These are phyloP conservation scores for Chrysaora quinquecirrha DNA, from an alignment of 30 jellyfish, hydroid and myxozoan genomes.

Conservation along the genomic window DNA sequence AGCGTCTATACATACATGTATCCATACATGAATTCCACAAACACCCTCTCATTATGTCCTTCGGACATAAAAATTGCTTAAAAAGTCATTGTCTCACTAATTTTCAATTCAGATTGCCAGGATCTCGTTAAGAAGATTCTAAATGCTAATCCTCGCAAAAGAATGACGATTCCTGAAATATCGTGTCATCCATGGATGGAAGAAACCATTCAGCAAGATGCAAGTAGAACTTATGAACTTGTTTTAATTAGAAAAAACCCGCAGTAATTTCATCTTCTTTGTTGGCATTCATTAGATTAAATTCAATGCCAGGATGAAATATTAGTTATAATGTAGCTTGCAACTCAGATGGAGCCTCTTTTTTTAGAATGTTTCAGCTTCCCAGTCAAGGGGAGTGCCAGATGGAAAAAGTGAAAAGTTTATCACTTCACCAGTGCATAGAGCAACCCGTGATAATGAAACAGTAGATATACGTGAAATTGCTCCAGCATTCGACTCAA, in stretches of 20 bases:
- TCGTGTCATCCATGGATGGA: conserved; percentile 87
- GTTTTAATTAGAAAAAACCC: background rate
- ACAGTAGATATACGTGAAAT: background rate
- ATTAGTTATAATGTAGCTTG: background rate
- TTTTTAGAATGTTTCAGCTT: background rate
- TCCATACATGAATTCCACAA: no score
- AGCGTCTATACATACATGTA: no score
- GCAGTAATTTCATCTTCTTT: no score
- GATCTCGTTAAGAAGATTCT: conserved; percentile 80
- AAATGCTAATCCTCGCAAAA: conserved; percentile 48
- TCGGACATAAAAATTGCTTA: no score
- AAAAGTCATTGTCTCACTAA: no score
- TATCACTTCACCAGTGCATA: conserved; percentile 1
- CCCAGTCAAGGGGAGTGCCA: conserved; percentile 80
- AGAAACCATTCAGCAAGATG: conserved; percentile 3
- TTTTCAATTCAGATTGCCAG: conserved; percentile 89
- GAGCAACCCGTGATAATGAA: background rate
- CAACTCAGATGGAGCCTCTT: background rate
- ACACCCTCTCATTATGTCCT: no score
- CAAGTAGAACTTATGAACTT: background rate
- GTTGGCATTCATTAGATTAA: background rate
- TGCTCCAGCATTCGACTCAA: background rate
- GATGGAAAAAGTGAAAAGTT: conserved; percentile 86
- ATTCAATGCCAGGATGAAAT: background rate
- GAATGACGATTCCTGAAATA: conserved; percentile 77